A percentile compares a stretch with the other conserved stretches of the same genome.
Evolutionary conservation across 2,888 invertebrate species (phyloP).

Genomic region (Ariolimax columbianus): DNA sequence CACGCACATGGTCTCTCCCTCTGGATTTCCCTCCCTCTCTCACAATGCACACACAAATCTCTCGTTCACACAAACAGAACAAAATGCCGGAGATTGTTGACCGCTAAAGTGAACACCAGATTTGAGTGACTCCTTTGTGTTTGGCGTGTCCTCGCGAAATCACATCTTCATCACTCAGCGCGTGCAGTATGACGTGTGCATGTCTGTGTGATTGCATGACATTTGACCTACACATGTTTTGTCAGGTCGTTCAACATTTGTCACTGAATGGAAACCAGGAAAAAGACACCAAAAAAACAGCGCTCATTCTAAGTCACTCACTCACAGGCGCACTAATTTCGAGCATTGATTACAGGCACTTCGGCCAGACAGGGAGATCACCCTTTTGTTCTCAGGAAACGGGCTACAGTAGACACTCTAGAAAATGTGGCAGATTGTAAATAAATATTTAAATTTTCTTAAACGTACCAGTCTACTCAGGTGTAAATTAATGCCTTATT

Average conservation of each 20-base stretch:
- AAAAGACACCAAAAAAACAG: background rate
- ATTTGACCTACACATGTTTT: slow-evolving; percentile 3
- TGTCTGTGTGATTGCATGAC: background rate
- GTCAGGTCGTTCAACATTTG: background rate
- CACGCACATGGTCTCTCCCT: background rate
- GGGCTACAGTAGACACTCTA: too few relatives aligned
- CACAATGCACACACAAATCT: background rate
- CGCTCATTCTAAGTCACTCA: background rate
- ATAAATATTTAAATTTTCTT: too few relatives aligned
- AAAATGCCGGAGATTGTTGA: too few relatives aligned
- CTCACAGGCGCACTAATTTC: background rate
- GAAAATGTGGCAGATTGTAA: too few relatives aligned
- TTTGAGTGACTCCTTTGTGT: background rate
- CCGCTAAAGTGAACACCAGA: too few relatives aligned
- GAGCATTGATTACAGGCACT: slow-evolving; percentile 5
- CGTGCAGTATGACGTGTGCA: background rate
- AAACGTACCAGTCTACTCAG: too few relatives aligned
- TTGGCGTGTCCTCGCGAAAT: too few relatives aligned
- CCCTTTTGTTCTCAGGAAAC: background rate
- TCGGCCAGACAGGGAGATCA: background rate
- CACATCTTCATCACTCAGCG: background rate
- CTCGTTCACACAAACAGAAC: background rate
- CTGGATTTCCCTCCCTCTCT: background rate
- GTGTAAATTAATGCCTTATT: too few relatives aligned
- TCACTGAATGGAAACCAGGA: background rate